Evolutionary conservation across 92 coral and sea anemone species (phyloP), one percentile per base, ranked within the genome.

Genomic region (Palythoa grandiflora): DNA sequence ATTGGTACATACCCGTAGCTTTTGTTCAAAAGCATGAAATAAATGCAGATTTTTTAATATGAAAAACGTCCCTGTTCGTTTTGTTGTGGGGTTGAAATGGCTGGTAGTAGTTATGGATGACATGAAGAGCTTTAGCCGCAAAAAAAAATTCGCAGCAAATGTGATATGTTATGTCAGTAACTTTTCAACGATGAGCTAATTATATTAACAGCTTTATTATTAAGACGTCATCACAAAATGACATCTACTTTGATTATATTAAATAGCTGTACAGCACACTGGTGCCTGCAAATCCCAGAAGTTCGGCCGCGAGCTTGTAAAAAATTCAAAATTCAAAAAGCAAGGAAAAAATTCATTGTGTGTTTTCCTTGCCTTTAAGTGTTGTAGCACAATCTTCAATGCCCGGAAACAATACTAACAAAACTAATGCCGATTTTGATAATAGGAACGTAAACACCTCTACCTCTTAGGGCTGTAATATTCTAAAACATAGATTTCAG

Each of bases 401-500:
- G 79, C 79, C 79, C 57, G 79, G 79, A 74, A 39, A 74, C 77
- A 52, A 52, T 52, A 6, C 7, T 37, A 73, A 73, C 78, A 71
- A 71, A 71, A 7, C 14, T 20, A 71, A 71, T 71, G 1, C 76
- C 76, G 76, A 71, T 35, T 71, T 71, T 35, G 48, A 52, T 52
- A 13, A 52, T 13, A 9, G 60, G 3, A 9, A 54, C 12, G 60
- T 54, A 71, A 66, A 66, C 72, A 28, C 0, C 0, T 21, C 37
- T 19, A 19, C 37, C n/a, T n/a, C 71, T 65, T 8, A 36, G 16
- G 38, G 14, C 39, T 74, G 79, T 40, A 44, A 74, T 74, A 74
- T 74, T 74, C 79, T 74, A 74, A 44, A 74, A 44, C 79, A 44
- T 74, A 74, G 79, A 74, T 71, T 71, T 71, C 76, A 71, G 76